A percentile compares a stretch with the other conserved stretches of the same genome.
Evolutionary conservation across 2,888 invertebrate species (phyloP).

Genomic region (Lucinisca nassula): DNA sequence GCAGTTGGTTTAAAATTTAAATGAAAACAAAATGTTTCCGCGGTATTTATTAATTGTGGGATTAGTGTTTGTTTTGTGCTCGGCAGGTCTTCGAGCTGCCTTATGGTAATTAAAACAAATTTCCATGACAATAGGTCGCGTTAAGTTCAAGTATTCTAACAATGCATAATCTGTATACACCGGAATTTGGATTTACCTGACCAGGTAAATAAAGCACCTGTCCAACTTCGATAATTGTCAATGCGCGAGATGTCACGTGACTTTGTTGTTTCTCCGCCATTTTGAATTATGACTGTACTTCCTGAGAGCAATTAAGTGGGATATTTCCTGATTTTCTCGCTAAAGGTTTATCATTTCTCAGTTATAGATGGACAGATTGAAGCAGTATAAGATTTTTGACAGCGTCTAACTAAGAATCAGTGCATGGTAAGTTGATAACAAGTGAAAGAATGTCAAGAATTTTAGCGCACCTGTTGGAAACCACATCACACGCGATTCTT

Average conservation of each 20-base stretch:
- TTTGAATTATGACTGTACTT: slow-evolving; percentile 75
- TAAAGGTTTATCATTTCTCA: neutral
- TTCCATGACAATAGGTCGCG: too few relatives aligned
- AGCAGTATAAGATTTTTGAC: neutral
- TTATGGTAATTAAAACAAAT: too few relatives aligned
- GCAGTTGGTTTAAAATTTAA: too few relatives aligned
- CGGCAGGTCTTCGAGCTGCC: too few relatives aligned
- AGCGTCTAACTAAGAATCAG: neutral
- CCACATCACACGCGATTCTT: slow-evolving; percentile 39
- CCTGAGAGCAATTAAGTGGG: slow-evolving; percentile 59
- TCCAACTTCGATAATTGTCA: neutral
- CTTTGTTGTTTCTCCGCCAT: slow-evolving; percentile 77
- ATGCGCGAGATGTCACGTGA: slow-evolving; percentile 63
- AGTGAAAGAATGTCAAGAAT: slow-evolving; percentile 65
- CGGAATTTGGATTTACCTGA: too few relatives aligned
- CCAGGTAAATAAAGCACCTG: slow-evolving; percentile 67
- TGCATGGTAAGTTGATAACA: slow-evolving; percentile 63
- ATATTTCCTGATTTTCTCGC: neutral
- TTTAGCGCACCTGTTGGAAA: slow-evolving; percentile 61
- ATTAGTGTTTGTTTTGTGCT: too few relatives aligned
- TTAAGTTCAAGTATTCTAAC: too few relatives aligned
- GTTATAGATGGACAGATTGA: neutral
- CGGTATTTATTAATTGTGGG: too few relatives aligned
- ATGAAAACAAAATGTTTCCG: too few relatives aligned
- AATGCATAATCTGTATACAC: too few relatives aligned